A percentile compares a stretch with the other conserved stretches of the same genome.
Conservation (phyloP, 1,140 invertebrate genomes). For the Dendroctonus ponderosae region DNA sequence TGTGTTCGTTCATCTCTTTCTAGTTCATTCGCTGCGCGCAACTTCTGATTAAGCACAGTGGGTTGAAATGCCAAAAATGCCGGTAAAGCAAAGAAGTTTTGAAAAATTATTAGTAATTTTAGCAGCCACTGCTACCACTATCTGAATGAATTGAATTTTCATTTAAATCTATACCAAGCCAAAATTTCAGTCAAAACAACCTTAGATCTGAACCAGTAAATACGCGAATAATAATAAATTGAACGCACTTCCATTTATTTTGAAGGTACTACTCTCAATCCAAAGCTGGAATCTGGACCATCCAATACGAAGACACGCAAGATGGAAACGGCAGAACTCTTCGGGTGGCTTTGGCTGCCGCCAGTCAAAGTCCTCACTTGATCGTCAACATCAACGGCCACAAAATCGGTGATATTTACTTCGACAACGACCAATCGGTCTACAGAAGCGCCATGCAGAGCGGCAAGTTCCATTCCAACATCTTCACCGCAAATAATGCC, state of each 20-base stretch:
- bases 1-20: no score
- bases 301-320: constrained; percentile 9
- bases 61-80: no score
- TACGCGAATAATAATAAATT: no score
- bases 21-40: no score
- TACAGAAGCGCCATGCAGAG: constrained; percentile 22
- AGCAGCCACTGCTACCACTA: no score
- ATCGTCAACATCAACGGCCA: constrained; percentile 16
- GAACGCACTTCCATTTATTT: neutral
- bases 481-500: constrained; percentile 8
- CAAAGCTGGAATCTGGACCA: constrained; percentile 18
- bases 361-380: constrained; percentile 19
- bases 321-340: constrained; percentile 16
- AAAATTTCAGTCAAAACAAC: no score
- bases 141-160: no score
- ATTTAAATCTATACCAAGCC: no score
- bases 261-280: constrained; percentile 18
- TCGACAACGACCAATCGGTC: constrained; percentile 15
- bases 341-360: constrained; percentile 3
- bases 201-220: no score
- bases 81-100: no score
- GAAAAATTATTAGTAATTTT: no score
- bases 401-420: constrained; percentile 15
- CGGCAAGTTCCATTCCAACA: constrained; percentile 11
- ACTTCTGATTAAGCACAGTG: no score